Base-by-base conservation (phyloP, 2,888 invertebrate species). In the Colostygia pectinataria region DNA sequence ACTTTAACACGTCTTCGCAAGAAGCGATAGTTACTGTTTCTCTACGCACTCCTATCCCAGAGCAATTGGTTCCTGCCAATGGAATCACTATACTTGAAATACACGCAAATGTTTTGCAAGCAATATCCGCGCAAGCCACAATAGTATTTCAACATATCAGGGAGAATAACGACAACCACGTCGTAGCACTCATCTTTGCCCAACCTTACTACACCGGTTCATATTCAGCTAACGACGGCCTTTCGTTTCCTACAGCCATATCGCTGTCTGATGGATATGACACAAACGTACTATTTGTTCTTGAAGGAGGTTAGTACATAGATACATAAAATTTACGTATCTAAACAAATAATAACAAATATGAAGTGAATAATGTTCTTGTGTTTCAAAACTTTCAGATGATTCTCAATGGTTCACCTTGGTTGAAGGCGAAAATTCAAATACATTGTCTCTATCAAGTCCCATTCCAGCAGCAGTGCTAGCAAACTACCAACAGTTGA, bases 221-320 rank as follows among this genome's bases (percentile, higher is more conserved):
- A 3, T 69, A 57, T 34, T 52, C 55, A 7, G 47, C 50, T 7
- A 18, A 25, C 2, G 40, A 0, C 3, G 63, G 61, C 1, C 52
- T 69, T 3, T 24, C 28, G 1, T 50, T 66, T 15, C 37, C 28
- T 0, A 41, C 53, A 4, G 31, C 46, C 0, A 63, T 72, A 13
- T 47, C 55, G 0, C 38, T 71, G 1, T 15, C 44, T 0, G 24
- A 61, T 18, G 69, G 68, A 4, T 65, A 61, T 29, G 60, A 66
- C n/a, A 50, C 49, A 8, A 53, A 29, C n/a, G 69, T 72, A 1
- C 37, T 36, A n/a, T 71, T 70, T 32, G 28, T 9, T 10, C 55
- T 75, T 0, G 61, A 62, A 36, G 72, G 71, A 63, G 68, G 71
- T 69, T 37, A 45, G 55, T 44, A 38, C 5, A 2, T 34, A n/a